Evolutionary conservation across 2,113 vertebrate species (phyloP).

Genomic region (Picathartes gymnocephalus): DNA sequence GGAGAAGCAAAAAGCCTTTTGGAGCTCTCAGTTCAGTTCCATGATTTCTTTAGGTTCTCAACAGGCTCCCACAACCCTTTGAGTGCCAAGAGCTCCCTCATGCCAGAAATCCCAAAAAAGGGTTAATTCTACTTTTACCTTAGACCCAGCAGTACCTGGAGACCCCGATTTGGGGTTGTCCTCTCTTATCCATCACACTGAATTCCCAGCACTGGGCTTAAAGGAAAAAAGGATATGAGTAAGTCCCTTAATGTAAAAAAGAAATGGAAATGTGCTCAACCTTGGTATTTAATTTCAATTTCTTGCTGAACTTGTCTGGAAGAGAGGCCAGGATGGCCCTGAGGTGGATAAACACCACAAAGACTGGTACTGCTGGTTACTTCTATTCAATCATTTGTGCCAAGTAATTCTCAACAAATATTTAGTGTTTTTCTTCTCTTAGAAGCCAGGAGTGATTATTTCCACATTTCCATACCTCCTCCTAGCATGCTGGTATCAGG

Average conservation of each 20-base stretch:
- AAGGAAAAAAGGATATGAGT: neutral
- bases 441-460: neutral
- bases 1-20: neutral
- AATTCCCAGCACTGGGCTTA: neutral
- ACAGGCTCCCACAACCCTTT: neutral
- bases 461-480: neutral
- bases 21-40: neutral
- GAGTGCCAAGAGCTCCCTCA: rapidly evolving
- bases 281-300: neutral
- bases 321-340: neutral
- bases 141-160: neutral
- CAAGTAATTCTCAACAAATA: neutral
- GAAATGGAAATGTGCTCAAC: neutral
- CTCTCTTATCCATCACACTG: neutral
- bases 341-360: neutral
- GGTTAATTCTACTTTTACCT: neutral
- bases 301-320: neutral
- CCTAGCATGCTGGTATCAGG: neutral
- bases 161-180: neutral
- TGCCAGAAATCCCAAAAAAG: neutral
- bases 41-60: neutral
- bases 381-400: neutral
- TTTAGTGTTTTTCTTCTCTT: neutral
- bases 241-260: neutral
- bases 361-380: neutral